Evolutionary conservation across 2,888 invertebrate species (phyloP).

Genomic region (Eupeodes luniger): DNA sequence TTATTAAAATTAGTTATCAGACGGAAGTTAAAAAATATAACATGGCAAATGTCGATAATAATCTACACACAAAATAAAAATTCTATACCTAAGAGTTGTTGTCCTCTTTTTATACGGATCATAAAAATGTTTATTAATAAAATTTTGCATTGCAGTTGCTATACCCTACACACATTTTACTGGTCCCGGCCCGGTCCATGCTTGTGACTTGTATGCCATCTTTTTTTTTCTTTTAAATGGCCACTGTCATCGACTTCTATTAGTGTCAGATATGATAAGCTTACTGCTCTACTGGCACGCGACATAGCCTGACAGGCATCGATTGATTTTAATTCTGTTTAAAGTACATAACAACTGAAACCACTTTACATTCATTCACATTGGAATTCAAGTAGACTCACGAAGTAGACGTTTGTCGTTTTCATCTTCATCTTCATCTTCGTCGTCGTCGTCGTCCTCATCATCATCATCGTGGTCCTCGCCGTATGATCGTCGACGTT

Average conservation of each 20-base stretch:
- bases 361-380: background rate
- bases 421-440: background rate
- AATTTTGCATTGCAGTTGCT: background rate
- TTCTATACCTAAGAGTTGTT: background rate
- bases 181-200: background rate
- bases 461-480: too few species aligned
- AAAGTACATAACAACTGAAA: conserved; percentile 2
- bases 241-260: conserved; percentile 41
- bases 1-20: background rate
- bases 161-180: background rate
- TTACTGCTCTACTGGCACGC: conserved; percentile 25
- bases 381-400: background rate
- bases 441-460: background rate
- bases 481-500: too few species aligned
- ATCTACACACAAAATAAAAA: background rate
- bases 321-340: conserved; percentile 15
- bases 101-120: background rate
- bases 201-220: background rate
- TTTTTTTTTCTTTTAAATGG: background rate
- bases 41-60: background rate
- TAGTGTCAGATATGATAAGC: conserved; percentile 30
- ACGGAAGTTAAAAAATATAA: background rate
- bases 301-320: conserved; percentile 44
- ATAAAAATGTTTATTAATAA: background rate
- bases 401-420: background rate